phyloP scores from a whole-genome alignment of 2,113 vertebrate species.

The Tympanuchus pallidicinctus region DNA sequence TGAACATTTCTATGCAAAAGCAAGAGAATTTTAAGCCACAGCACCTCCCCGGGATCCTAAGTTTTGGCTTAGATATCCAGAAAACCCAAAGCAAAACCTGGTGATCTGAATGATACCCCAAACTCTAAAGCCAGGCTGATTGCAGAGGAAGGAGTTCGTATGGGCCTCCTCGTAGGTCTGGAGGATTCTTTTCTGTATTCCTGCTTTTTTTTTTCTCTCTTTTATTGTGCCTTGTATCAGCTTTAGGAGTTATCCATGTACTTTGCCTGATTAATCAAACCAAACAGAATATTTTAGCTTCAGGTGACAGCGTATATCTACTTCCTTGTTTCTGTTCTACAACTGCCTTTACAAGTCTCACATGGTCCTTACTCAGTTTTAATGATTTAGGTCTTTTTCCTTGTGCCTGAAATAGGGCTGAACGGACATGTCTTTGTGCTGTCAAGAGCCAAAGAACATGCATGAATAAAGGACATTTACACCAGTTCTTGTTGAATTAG shows the following conservation, averaged over 20 bases:
- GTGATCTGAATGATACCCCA: background rate
- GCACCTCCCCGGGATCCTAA: background rate
- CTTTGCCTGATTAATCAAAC: background rate
- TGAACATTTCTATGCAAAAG: background rate
- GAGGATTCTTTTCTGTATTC: background rate
- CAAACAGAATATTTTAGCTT: background rate
- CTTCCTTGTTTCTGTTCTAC: background rate
- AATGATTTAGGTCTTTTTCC: background rate
- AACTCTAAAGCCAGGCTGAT: background rate
- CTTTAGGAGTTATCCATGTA: background rate
- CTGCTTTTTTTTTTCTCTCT: background rate
- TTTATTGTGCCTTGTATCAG: background rate
- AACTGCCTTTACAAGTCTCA: conserved; percentile 12
- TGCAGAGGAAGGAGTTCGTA: background rate
- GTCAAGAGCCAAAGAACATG: background rate
- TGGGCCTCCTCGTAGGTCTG: background rate
- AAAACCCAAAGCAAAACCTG: background rate
- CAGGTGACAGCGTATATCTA: background rate
- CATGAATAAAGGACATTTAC: background rate
- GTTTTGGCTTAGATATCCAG: background rate
- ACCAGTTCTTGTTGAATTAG: background rate
- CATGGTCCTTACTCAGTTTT: background rate
- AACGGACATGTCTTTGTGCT: background rate
- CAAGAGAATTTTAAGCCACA: background rate
- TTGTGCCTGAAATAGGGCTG: background rate